Base-by-base conservation (phyloP, 2,113 vertebrate species). In the Carassius gibelio region DNA sequence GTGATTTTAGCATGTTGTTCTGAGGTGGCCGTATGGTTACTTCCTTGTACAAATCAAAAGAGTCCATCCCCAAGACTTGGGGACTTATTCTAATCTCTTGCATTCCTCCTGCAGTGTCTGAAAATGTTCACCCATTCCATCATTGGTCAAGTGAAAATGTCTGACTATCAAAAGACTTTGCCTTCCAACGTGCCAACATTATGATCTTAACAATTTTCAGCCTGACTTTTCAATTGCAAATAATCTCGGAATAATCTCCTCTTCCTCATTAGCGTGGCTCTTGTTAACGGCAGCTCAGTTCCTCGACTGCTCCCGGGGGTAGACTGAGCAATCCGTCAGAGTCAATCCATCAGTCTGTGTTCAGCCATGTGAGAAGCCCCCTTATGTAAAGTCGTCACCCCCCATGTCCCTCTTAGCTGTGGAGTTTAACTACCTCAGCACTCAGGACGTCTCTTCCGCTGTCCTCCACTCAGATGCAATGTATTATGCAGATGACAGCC, bases 311-410 rank as follows among this genome's bases (percentile, higher is more conserved):
- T 88, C 66, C 64, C 76, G 69, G 88, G 50, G 75, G 86, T 89
- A 75, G 90, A 92, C 84, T 66, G 48, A 77, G 88, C 75, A 66
- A 36, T 72, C 87, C 91, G 85, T 93, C 91, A 88, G 81, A 88
- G 50, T 88, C 82, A 2, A 87, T 90, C 89, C 76, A 45, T 91
- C 90, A 85, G 86, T 75, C 66, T 45, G 64, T 72, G 83, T 78
- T 75, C 85, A 66, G 50, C 34, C 75, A 82, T 77, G 75, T 83
- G 21, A 62, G 17, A 78, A 36, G 55, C 30, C 76, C 52, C 76
- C 76, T 61, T 38, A 38, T 78, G 52, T 78, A 61, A 10, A 61
- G 52, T 14, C 75, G 38, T 34, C 75, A 59, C 52, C 75, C 55
- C 55, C 10, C 50, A 21, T 52, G 26, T 9, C 8, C 55, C 52